phyloP scores from a whole-genome alignment of 2,797 vertebrate species.

The Avahi laniger region DNA sequence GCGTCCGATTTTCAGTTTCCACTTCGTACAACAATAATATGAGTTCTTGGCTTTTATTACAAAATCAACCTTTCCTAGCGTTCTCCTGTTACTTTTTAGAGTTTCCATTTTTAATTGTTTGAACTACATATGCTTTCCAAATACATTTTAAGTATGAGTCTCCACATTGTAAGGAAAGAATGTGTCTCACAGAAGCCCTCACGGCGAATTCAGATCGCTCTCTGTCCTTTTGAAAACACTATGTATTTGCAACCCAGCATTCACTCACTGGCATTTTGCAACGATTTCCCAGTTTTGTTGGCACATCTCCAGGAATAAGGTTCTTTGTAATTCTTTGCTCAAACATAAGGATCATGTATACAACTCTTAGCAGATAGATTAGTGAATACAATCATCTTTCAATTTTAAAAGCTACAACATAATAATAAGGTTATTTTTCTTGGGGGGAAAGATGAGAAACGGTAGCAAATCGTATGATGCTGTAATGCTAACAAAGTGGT shows the following conservation, averaged over 20 bases:
- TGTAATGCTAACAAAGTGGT: conserved; percentile 26
- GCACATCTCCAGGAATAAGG: conserved; percentile 68
- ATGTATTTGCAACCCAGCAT: conserved; percentile 46
- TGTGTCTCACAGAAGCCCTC: background rate
- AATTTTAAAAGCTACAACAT: conserved; percentile 49
- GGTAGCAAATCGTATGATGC: conserved; percentile 49
- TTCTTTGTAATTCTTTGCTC: conserved; percentile 74
- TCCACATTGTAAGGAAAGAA: background rate
- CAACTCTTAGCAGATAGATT: conserved; percentile 37
- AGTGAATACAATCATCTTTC: conserved; percentile 48
- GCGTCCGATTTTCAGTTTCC: conserved; percentile 41
- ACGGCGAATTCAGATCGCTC: background rate
- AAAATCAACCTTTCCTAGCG: background rate
- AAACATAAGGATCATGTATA: conserved; percentile 49
- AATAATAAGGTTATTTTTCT: background rate
- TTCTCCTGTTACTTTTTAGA: conserved; percentile 37
- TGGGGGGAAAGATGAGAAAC: background rate
- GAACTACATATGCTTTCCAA: background rate
- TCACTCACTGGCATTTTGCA: conserved; percentile 66
- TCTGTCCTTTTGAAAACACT: conserved; percentile 56
- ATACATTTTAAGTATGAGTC: background rate
- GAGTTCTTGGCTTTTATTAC: background rate
- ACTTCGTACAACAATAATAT: background rate
- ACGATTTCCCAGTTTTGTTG: conserved; percentile 70
- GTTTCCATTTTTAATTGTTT: conserved; percentile 1